Percentiles rank a stretch among this genome's conserved stretches.
These are phyloP conservation scores for Promerops cafer DNA, from an alignment of 2,113 vertebrate genomes.

Conservation along the genomic window DNA sequence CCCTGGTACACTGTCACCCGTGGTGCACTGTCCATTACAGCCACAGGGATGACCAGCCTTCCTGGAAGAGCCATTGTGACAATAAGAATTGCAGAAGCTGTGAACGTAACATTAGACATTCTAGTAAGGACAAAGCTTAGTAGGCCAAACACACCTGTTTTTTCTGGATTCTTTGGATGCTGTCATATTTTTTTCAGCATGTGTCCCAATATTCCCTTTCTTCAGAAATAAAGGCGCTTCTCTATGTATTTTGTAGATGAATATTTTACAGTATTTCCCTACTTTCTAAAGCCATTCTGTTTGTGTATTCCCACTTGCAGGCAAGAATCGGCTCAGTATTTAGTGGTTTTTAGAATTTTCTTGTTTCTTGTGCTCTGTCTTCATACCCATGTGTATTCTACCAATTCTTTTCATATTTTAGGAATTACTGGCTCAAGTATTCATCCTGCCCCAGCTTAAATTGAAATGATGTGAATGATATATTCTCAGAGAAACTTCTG, in stretches of 20 bases:
- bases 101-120: neutral
- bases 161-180: neutral
- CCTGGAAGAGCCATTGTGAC: neutral
- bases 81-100: neutral
- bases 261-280: neutral
- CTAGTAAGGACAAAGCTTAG: neutral
- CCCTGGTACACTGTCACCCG: neutral
- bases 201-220: neutral
- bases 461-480: neutral
- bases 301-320: neutral
- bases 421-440: neutral
- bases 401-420: slow-evolving; percentile 1
- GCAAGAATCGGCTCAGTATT: neutral
- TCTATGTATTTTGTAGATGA: neutral
- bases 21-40: neutral
- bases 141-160: neutral
- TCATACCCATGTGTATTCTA: neutral
- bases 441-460: neutral
- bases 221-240: neutral
- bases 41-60: neutral
- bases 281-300: neutral
- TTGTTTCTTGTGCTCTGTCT: neutral
- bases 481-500: neutral
- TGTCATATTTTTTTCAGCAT: neutral
- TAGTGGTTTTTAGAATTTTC: neutral